Conservation (phyloP, 2,113 vertebrate species). For the Takifugu bimaculatus region DNA sequence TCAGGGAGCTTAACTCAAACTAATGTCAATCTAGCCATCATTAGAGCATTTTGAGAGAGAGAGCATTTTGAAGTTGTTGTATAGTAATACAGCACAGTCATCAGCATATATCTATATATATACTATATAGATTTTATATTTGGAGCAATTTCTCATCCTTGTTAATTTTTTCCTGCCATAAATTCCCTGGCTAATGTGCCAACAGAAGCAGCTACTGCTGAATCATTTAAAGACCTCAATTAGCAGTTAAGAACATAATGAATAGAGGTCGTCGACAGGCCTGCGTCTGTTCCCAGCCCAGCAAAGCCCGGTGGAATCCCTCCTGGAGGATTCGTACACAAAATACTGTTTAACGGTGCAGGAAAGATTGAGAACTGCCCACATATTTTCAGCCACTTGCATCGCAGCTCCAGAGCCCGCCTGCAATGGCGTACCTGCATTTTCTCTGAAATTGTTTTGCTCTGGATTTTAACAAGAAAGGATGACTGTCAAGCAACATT, state of each 20-base stretch:
- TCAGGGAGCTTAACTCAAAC: conserved; percentile 11
- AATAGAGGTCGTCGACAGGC: conserved; percentile 59
- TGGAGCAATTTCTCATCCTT: conserved; percentile 35
- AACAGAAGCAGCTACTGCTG: conserved; percentile 59
- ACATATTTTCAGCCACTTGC: conserved; percentile 28
- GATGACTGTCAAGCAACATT: conserved; percentile 34
- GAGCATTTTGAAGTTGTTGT: conserved; percentile 8
- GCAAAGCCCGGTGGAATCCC: conserved; percentile 47
- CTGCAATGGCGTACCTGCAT: conserved; percentile 19
- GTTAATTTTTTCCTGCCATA: conserved; percentile 51
- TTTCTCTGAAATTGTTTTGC: conserved; percentile 19
- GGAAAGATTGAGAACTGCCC: conserved; percentile 21
- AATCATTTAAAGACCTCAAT: conserved; percentile 70
- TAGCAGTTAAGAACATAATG: conserved; percentile 73
- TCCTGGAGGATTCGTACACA: conserved; percentile 54
- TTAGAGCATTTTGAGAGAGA: background rate
- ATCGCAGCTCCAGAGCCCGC: conserved; percentile 21
- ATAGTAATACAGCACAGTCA: conserved; percentile 13
- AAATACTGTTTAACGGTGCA: conserved; percentile 42
- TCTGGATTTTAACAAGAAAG: conserved; percentile 36
- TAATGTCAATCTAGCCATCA: conserved; percentile 9
- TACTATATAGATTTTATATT: conserved; percentile 27
- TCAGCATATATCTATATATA: background rate
- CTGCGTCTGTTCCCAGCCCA: conserved; percentile 40
- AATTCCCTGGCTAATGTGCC: conserved; percentile 66